Evolutionary conservation across 2,113 vertebrate genomes (phyloP).

Genomic region (Murina feae): DNA sequence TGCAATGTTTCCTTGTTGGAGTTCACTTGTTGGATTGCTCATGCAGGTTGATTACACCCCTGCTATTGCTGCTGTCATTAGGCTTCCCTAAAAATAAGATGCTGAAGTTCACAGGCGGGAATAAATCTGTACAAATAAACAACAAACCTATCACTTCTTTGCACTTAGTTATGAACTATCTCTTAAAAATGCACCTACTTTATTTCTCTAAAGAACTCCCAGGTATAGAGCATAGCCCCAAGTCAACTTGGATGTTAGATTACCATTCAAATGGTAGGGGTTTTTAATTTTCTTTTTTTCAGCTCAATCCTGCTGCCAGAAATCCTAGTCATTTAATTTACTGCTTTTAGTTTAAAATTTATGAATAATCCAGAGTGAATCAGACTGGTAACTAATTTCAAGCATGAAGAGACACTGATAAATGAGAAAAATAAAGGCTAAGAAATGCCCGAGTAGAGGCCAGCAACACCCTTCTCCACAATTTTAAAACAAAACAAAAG

Average conservation of each 20-base stretch:
- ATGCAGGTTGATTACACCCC: not conserved
- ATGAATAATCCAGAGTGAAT: not conserved
- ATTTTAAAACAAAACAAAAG: not conserved
- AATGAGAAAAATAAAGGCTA: not conserved
- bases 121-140: not conserved
- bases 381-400: not conserved
- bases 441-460: not conserved
- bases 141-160: not conserved
- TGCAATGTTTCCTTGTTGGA: not conserved
- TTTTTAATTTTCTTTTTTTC: not conserved
- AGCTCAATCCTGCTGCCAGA: not conserved
- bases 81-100: conserved; percentile 10
- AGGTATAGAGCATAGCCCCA: not conserved
- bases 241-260: not conserved
- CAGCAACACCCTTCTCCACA: not conserved
- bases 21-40: not conserved
- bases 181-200: not conserved
- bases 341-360: not conserved
- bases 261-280: not conserved
- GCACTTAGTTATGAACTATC: not conserved
- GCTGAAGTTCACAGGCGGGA: not conserved
- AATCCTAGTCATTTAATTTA: not conserved
- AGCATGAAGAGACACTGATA: not conserved
- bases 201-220: not conserved
- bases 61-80: not conserved